Evolutionary conservation across 1,140 invertebrate genomes (phyloP), one percentile per base, ranked within the genome.

Genomic region (Papilio dardanus): DNA sequence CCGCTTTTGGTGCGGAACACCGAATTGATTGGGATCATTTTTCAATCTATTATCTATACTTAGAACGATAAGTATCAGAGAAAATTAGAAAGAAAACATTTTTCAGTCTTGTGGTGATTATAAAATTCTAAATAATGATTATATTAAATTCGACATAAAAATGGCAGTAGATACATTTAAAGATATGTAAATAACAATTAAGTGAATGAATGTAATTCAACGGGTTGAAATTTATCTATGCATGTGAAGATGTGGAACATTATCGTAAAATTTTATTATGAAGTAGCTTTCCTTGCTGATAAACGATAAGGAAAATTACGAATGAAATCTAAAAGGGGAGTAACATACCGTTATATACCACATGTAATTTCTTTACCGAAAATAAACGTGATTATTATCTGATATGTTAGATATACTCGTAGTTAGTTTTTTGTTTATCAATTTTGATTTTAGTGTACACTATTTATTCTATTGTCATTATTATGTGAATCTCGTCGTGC

Each of bases 301-400:
- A 30, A 62, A 62, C 54, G 24, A 62, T 62, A 62, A 62, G 54
- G 54, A 62, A 62, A 62, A 62, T 62, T 62, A 62, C 54, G 54
- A 28, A 58, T 28, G 54, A 30, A 58, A 12, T 14, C 24, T 28
- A 28, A 62, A 62, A 28, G 54, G 54, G 24, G 30, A 62, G 10
- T 28, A 14, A 62, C 21, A 21, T 50, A 50, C 46, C 19, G 6
- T 19, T 50, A n/a, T 50, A 50, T n/a, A 21, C 46, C n/a, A 19
- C n/a, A 50, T 5, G 21, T 62, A 62, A 16, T 62, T 62, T 62
- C 54, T 62, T 3, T 30, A 14, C 54, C 3, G 54, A 28, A 10
- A 24, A 62, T 62, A 62, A 62, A 62, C 21, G 10, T 62, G 8
- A 2, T 30, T 28, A 14, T 14, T 62, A 28, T 62, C 12, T 62